Conservation (phyloP, 1,140 invertebrate species). For the Drosophila ananassae region DNA sequence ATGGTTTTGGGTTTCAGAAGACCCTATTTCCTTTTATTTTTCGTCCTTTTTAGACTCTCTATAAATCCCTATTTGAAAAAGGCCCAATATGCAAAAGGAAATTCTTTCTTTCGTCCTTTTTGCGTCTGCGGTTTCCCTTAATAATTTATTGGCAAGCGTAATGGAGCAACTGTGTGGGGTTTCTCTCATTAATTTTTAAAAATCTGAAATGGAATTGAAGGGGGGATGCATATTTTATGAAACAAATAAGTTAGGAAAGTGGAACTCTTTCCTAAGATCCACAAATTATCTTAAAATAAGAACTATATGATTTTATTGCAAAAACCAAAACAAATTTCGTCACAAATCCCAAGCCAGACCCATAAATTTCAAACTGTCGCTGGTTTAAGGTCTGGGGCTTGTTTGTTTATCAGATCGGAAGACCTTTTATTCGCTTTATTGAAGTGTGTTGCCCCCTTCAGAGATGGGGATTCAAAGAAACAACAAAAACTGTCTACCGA, state of each 20-base stretch:
- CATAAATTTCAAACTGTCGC: constrained; percentile 16
- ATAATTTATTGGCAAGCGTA: constrained; percentile 14
- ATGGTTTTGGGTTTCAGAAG: too few species aligned
- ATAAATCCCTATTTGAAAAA: neutral
- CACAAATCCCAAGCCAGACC: constrained; percentile 6
- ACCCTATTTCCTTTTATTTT: neutral
- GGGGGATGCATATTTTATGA: neutral
- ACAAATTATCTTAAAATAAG: too few species aligned
- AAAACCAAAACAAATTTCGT: neutral
- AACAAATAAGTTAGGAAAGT: too few species aligned
- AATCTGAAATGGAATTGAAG: neutral
- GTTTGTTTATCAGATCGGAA: constrained; percentile 29
- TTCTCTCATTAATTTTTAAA: constrained; percentile 7
- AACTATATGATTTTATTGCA: too few species aligned
- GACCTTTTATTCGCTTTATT: constrained; percentile 2
- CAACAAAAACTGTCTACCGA: constrained; percentile 37
- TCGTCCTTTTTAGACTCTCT: constrained; percentile 10
- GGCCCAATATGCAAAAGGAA: constrained; percentile 1
- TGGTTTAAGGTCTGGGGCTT: neutral
- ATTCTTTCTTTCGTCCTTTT: constrained; percentile 7
- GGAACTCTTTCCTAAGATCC: too few species aligned
- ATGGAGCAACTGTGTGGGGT: constrained; percentile 1
- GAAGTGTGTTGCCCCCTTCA: constrained; percentile 7
- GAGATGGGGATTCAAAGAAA: constrained; percentile 6
- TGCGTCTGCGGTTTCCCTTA: constrained; percentile 1